phyloP scores from a whole-genome alignment of 1,140 invertebrate genomes.

The Stegodyphus mimosarum region DNA sequence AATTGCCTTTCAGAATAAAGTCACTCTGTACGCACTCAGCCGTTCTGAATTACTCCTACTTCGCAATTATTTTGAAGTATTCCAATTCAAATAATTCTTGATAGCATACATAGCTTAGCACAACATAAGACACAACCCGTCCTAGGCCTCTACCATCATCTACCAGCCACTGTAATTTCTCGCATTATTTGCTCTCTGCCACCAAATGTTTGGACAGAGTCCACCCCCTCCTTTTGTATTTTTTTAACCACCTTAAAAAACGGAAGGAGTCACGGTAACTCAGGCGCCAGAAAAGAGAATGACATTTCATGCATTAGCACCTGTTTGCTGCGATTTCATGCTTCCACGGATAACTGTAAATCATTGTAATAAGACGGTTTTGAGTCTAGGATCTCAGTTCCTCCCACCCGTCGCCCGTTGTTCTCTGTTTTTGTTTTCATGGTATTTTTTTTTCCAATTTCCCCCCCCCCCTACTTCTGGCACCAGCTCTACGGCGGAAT shows the following conservation, averaged over 20 bases:
- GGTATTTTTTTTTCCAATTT: no score
- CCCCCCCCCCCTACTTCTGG: no score
- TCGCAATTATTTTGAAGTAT: conserved; percentile 8
- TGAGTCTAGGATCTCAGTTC: no score
- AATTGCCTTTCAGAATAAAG: background rate
- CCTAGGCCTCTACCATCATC: conserved; percentile 17
- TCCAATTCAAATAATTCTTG: conserved; percentile 16
- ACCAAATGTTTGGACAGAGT: conserved; percentile 30
- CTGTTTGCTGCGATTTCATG: conserved; percentile 51
- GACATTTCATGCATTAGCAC: conserved; percentile 51
- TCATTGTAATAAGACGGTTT: conserved; percentile 46
- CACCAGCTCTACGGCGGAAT: no score
- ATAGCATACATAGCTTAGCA: conserved; percentile 11
- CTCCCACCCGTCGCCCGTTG: no score
- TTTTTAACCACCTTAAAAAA: conserved; percentile 13
- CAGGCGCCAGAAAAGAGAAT: conserved; percentile 34
- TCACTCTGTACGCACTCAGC: no score
- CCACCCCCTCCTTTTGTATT: conserved; percentile 21
- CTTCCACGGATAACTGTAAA: conserved; percentile 38
- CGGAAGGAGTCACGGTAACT: background rate
- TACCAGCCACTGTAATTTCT: conserved; percentile 35
- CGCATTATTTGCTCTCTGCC: conserved; percentile 17
- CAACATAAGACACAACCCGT: background rate
- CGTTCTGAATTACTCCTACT: background rate
- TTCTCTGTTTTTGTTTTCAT: no score